Base-by-base conservation (phyloP, 1,140 invertebrate species). In the Diachasmimorpha longicaudata region DNA sequence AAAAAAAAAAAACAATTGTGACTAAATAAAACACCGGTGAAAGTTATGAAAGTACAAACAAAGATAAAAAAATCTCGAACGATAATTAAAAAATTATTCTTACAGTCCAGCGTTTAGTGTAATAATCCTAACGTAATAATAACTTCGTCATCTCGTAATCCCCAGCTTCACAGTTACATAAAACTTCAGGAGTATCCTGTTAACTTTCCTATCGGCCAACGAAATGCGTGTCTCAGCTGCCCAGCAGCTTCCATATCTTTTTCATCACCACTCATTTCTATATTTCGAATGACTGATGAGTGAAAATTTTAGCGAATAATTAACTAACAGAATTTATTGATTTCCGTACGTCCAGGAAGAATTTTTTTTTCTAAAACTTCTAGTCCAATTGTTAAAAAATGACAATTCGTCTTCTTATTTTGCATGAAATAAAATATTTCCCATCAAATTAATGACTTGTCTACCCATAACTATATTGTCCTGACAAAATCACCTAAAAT, bases 171-270 rank as follows among this genome's bases (percentile, higher is more conserved):
- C 25, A 9, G n/a, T 68, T 68, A 68, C 66, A 68, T 68, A 68
- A 73, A 16, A 42, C 42, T 46, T 31, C 19, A n/a, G 63, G 39
- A 36, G 46, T 68, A 72, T 71, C 52, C 69, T 58, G 55, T 76
- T 72, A 76, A 76, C 70, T 72, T 76, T 76, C 75, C 67, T 72
- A 76, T 68, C 66, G 66, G 37, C 25, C 46, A 76, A 76, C 58
- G 69, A 76, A 76, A 72, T 52, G 16, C 67, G 72, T 72, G 52
- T 72, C 68, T 66, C 39, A 46, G 37, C 36, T 16, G 39, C n/a
- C 74, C 31, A 58, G 36, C 31, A 42, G 31, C 23, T 70, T 68
- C 23, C 11, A 58, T 58, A 5, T 58, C 9, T 58, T 58, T 58
- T 21, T 58, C 23, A 58, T 23, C 19, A 23, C 5, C 9, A 13